Conservation (phyloP, 2,888 invertebrate genomes). For the Pseudanteris insignis region DNA sequence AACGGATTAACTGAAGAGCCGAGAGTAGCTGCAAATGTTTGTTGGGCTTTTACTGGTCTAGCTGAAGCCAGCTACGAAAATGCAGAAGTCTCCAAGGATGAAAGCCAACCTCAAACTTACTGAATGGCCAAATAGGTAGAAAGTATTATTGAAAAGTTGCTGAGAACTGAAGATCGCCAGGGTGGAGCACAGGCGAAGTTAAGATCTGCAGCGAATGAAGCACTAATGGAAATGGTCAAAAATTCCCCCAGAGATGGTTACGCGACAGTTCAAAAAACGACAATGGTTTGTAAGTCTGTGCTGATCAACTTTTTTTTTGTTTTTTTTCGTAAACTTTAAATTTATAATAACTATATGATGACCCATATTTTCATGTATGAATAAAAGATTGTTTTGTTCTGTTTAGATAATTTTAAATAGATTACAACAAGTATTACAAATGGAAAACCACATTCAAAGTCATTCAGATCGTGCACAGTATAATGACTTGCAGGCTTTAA, state of each 20-base stretch:
- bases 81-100: constrained; percentile 73
- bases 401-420: constrained; percentile 81
- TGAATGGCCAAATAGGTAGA: constrained; percentile 94
- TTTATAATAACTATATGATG: not conserved
- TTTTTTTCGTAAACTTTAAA: too few relatives aligned
- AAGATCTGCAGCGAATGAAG: constrained; percentile 97
- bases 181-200: constrained; percentile 95
- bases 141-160: constrained; percentile 87
- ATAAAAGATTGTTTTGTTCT: too few relatives aligned
- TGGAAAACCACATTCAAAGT: constrained; percentile 89
- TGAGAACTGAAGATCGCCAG: constrained; percentile 93
- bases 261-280: constrained; percentile 93
- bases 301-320: too few relatives aligned
- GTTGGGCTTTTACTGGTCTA: constrained; percentile 98
- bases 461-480: constrained; percentile 91
- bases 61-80: constrained; percentile 97
- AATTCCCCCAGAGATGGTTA: constrained; percentile 98
- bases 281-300: constrained; percentile 83
- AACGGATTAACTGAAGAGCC: constrained; percentile 92
- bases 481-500: constrained; percentile 92
- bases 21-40: constrained; percentile 96
- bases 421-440: constrained; percentile 91
- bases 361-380: too few relatives aligned
- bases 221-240: constrained; percentile 99
- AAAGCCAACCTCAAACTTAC: constrained; percentile 87